A percentile compares a stretch with the other conserved stretches of the same genome.
These are phyloP conservation scores for Amniataba percoides DNA, from an alignment of 2,797 vertebrate genomes.

Conservation along the genomic window DNA sequence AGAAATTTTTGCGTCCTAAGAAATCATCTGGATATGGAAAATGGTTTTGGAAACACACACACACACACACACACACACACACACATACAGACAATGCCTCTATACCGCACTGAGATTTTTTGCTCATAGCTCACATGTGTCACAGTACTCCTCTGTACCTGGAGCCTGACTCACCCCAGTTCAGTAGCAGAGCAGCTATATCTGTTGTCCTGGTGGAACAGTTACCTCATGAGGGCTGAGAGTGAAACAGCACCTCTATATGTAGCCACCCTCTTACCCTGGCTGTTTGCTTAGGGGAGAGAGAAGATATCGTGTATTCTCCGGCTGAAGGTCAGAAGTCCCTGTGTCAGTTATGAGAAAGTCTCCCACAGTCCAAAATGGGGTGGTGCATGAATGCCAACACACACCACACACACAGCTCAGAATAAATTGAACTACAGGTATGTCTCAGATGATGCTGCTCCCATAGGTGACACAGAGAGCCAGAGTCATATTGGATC, in stretches of 20 bases:
- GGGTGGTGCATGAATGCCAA: neutral
- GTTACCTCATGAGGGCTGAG: neutral
- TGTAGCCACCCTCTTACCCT: neutral
- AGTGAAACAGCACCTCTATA: neutral
- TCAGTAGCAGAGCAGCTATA: conserved; percentile 10
- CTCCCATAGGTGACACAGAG: conserved; percentile 26
- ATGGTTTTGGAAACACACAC: neutral
- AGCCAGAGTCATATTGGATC: conserved; percentile 43
- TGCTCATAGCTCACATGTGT: conserved; percentile 8
- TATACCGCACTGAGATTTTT: conserved; percentile 3
- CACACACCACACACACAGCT: conserved; percentile 10
- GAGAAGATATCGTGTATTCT: conserved; percentile 1
- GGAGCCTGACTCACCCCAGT: conserved; percentile 13
- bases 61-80: conserved; percentile 3
- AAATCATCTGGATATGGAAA: neutral
- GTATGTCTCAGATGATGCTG: conserved; percentile 17
- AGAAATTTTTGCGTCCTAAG: conserved; percentile 3
- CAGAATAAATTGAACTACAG: conserved; percentile 13
- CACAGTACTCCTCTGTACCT: neutral
- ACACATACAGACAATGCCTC: neutral
- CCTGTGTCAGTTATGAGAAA: conserved; percentile 6
- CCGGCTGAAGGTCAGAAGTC: neutral
- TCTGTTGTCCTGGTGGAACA: neutral
- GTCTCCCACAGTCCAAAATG: conserved; percentile 1
- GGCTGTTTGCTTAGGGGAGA: neutral